Evolutionary conservation across 2,113 vertebrate genomes (phyloP).

Genomic region (Burhinus bistriatus): DNA sequence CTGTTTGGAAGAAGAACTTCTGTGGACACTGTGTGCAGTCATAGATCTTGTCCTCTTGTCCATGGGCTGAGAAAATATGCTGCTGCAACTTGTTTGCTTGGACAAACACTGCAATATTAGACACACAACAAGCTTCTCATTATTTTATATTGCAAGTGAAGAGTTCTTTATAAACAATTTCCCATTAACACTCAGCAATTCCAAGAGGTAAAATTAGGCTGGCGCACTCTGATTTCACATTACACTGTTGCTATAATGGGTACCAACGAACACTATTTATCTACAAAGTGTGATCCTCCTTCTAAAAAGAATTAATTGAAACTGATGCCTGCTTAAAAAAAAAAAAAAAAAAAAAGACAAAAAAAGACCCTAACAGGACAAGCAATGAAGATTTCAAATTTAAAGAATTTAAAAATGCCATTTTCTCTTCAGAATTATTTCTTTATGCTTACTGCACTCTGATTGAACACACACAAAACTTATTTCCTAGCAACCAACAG

Average conservation of each 20-base stretch:
- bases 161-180: neutral
- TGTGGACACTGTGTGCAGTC: constrained; percentile 98
- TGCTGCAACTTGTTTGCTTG: constrained; percentile 99
- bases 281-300: neutral
- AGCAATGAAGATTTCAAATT: constrained; percentile 11
- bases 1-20: constrained; percentile 99
- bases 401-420: constrained; percentile 39
- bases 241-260: neutral
- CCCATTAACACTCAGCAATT: constrained; percentile 8
- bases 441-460: constrained; percentile 26
- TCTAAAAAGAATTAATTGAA: neutral
- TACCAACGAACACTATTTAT: neutral
- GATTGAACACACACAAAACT: constrained; percentile 48
- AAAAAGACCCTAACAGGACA: neutral
- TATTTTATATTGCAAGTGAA: neutral
- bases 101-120: constrained; percentile 89
- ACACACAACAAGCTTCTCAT: constrained; percentile 48
- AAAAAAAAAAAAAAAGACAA: neutral
- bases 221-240: neutral
- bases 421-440: constrained; percentile 59
- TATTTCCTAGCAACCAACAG: constrained; percentile 68
- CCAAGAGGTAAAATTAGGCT: constrained; percentile 10
- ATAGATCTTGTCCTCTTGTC: constrained; percentile 99
- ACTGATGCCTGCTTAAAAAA: neutral
- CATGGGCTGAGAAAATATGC: constrained; percentile 98